Evolutionary conservation across 2,113 vertebrate species (phyloP), one percentile per base, ranked within the genome.

Genomic region (Machaerirhynchus nigripectus): DNA sequence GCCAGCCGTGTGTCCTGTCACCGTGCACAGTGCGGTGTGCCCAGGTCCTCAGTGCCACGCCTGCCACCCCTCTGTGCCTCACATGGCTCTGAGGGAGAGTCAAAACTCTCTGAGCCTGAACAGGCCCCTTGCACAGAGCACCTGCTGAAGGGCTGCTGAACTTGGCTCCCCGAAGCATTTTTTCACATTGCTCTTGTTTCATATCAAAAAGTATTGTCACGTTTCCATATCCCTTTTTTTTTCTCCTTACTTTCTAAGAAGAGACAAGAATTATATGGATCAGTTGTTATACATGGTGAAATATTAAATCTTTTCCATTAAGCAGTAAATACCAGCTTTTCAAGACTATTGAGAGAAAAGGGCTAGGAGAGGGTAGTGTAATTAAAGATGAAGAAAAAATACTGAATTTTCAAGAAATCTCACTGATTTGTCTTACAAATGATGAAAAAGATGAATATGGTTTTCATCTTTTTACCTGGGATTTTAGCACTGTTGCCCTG

Each of bases 11-110:
- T 22, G 31, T 57, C 35, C 80, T 42, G 31, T 18, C n/a, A 4
- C 19, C 2, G 1, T 27, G 14, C 24, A 2, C 6, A 2, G 22
- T 3, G 1, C 19, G 0, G 1, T 11, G 40, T 40, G n/a, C 22
- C 49, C 52, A 0, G 10, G 9, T 11, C n/a, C 42, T 40, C 52
- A 6, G 52, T 7, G 46, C 21, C 8, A 33, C 12, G 0, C 19
- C 28, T 6, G 4, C 19, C 13, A 1, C 26, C 40, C 23, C 30
- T 18, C 70, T 8, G 2, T 27, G 10, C 24, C 23, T 23, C 65
- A 4, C 24, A 0, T 8, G 6, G 3, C 30, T 56, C 39, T 18
- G 61, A 52, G 21, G 35, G 22, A 17, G 27, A 28, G 42, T 14
- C 53, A 27, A 1, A 42, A 13, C 15, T 11, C n/a, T 28, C 16